These are phyloP conservation scores for Enteromius afrohamiltoni DNA, from an alignment of 2,797 vertebrate species.

Conservation along the genomic window DNA sequence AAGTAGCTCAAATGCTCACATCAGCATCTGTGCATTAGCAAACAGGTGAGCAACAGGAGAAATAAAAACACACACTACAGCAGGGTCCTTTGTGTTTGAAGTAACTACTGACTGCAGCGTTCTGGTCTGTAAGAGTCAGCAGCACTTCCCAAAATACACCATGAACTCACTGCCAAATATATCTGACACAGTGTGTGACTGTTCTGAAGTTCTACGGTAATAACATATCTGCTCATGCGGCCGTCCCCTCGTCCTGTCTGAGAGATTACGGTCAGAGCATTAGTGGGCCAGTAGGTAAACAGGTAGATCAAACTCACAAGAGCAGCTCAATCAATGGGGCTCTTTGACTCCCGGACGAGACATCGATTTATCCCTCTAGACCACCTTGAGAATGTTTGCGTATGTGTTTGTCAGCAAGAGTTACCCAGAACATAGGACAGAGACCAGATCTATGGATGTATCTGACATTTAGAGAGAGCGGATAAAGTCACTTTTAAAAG, in stretches of 20 bases:
- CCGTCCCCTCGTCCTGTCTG: background rate
- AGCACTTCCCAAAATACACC: slow-evolving; percentile 19
- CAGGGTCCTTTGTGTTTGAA: slow-evolving; percentile 1
- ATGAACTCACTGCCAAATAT: slow-evolving; percentile 14
- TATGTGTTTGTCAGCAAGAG: slow-evolving; percentile 8
- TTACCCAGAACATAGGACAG: background rate
- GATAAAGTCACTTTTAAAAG: background rate
- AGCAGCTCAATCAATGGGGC: slow-evolving; percentile 46
- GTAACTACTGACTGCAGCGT: slow-evolving; percentile 3
- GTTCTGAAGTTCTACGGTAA: background rate
- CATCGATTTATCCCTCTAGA: slow-evolving; percentile 44
- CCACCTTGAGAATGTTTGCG: slow-evolving; percentile 14
- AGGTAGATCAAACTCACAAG: slow-evolving; percentile 29
- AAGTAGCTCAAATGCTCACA: background rate
- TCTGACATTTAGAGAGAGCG: background rate
- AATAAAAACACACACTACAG: slow-evolving; percentile 7
- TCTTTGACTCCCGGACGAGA: slow-evolving; percentile 24
- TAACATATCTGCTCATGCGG: slow-evolving; percentile 24
- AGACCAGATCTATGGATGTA: background rate
- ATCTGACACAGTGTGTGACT: slow-evolving; percentile 6
- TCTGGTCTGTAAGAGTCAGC: slow-evolving; percentile 1
- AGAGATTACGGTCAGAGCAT: slow-evolving; percentile 42
- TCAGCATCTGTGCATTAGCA: background rate
- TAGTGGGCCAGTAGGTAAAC: slow-evolving; percentile 20
- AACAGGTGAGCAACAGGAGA: background rate